Percentiles rank a stretch among this genome's conserved stretches.
These are phyloP conservation scores for Zeus faber DNA, from an alignment of 2,113 vertebrate genomes.

Conservation along the genomic window DNA sequence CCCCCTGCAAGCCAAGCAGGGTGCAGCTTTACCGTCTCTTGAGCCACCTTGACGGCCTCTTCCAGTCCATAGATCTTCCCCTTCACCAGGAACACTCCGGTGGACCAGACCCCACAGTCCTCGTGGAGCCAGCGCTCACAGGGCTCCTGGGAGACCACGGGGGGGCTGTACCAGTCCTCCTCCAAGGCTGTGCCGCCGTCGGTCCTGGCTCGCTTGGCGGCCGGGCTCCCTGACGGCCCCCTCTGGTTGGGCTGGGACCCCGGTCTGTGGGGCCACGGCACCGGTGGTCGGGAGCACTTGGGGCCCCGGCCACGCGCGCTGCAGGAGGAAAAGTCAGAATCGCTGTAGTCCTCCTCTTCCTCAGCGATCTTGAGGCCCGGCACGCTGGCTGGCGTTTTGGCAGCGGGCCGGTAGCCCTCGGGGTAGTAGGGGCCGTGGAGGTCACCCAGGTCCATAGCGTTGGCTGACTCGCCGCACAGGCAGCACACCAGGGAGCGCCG, in stretches of 20 bases:
- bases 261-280: conserved; percentile 9
- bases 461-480: conserved; percentile 72
- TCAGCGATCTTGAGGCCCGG: conserved; percentile 44
- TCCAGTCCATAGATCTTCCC: conserved; percentile 78
- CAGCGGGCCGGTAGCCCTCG: conserved; percentile 56
- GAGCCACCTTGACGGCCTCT: conserved; percentile 70
- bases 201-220: conserved; percentile 50
- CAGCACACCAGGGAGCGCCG: conserved; percentile 68
- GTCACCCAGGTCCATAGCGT: conserved; percentile 77
- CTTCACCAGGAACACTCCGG: conserved; percentile 77
- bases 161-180: conserved; percentile 76
- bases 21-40: conserved; percentile 71
- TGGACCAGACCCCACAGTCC: conserved; percentile 77
- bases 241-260: conserved; percentile 39
- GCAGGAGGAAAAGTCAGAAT: conserved; percentile 61
- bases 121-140: conserved; percentile 79
- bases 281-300: conserved; percentile 12
- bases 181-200: conserved; percentile 18
- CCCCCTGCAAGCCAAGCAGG: neutral
- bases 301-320: conserved; percentile 29
- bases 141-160: conserved; percentile 66
- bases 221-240: conserved; percentile 45
- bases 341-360: conserved; percentile 57
- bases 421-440: conserved; percentile 79
- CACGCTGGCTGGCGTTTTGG: conserved; percentile 39